Base-by-base conservation (phyloP, 35 echinoderm and acorn worm genomes). In the Apostichopus californicus region DNA sequence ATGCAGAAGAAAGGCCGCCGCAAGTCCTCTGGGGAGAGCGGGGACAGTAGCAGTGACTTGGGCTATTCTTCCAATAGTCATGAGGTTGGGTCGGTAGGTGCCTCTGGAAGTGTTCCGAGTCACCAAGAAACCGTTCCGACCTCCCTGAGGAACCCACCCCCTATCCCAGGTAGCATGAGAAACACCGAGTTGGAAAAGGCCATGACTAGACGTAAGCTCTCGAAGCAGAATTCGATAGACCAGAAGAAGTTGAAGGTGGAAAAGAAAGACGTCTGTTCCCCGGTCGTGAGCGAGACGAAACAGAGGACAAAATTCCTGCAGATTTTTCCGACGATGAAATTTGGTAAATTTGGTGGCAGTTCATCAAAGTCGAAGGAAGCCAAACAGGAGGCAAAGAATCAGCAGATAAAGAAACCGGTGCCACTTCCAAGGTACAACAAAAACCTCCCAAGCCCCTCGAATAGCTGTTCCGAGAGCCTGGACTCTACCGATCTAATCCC, bases 1-100 rank as follows among this genome's bases (percentile, higher is more conserved):
- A 90, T 90, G 88, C 88, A 90, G 28, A 90, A 72, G 68, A 90
- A 90, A 52, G 88, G 78, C 10, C 66, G 88, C 4, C 88, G 88
- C 12, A 90, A 57, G 71, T 90, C 88, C 1, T 90, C 88, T 18
- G 88, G 88, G 9, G 88, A 56, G 17, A 90, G 88, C 77, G 73
- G 73, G 14, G 88, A 90, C 68, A 77, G 68, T 77, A 34, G 66
- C 25, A 90, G 28, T 52, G 88, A 90, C 56, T 5, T 12, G 28
- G 88, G 88, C 4, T 77, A 90, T 78, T 78, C 88, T 11, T 77
- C 68, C 54, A 78, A 21, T 52, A 56, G 65, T 77, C 88, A 90
- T 53, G 28, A 28, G 53, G 5, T 8, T 34, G n/a, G 10, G 5
- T 57, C 23, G 52, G 86, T 58, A 22, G 65, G n/a, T 28, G 77